Conservation (phyloP, 2,888 invertebrate species). For the Alloplasta piceator region DNA sequence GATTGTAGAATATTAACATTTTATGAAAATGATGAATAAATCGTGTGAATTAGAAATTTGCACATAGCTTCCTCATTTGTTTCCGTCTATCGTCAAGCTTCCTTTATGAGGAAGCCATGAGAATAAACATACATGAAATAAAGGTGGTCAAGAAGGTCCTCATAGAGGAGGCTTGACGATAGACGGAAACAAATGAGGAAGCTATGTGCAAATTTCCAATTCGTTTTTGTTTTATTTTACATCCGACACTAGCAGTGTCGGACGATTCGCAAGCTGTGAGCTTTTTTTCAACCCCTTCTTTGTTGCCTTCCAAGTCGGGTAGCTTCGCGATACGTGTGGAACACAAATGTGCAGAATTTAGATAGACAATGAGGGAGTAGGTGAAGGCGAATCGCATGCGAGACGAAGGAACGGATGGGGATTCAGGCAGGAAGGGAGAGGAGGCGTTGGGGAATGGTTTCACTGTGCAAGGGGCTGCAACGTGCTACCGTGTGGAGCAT, state of each 20-base stretch:
- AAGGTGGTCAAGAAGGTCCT: too few relatives aligned
- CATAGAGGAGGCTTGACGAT: too few relatives aligned
- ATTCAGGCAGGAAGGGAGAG: constrained; percentile 4
- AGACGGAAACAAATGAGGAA: too few relatives aligned
- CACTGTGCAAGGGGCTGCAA: constrained; percentile 53
- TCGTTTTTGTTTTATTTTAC: constrained; percentile 30
- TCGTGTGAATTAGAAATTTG: too few relatives aligned
- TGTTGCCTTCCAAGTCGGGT: constrained; percentile 1
- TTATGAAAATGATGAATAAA: too few relatives aligned
- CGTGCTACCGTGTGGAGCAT: constrained; percentile 49
- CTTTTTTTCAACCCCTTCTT: constrained; percentile 12
- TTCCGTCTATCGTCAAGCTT: too few relatives aligned
- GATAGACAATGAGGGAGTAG: constrained; percentile 59
- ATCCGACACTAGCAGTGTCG: constrained; percentile 50
- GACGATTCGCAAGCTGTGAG: constrained; percentile 29
- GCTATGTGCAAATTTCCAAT: too few relatives aligned
- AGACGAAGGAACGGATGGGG: constrained; percentile 42
- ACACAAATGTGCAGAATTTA: constrained; percentile 56
- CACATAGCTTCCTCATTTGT: too few relatives aligned
- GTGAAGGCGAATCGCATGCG: constrained; percentile 56
- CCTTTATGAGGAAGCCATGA: too few relatives aligned
- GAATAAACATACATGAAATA: too few relatives aligned
- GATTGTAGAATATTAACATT: too few relatives aligned
- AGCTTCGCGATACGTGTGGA: constrained; percentile 33
- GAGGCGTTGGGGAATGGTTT: background rate